Conservation (phyloP, 2,888 invertebrate species). For the Pharmacophagus antenor region DNA sequence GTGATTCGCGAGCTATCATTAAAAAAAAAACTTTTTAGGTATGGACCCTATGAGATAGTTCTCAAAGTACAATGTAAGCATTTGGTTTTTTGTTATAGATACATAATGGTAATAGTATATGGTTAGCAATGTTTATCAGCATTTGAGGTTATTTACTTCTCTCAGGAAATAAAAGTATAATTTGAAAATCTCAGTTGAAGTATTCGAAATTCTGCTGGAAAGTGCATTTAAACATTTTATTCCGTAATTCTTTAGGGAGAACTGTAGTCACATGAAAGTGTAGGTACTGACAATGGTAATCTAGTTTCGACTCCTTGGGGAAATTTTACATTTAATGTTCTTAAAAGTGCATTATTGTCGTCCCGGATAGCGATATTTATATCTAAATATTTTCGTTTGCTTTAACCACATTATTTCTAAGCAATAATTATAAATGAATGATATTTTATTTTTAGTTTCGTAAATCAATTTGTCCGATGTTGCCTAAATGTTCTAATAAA, state of each 20-base stretch:
- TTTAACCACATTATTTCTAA: background rate
- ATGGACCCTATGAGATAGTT: no score
- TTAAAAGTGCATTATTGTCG: conserved; percentile 1
- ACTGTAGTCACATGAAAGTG: conserved; percentile 4
- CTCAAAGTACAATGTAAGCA: no score
- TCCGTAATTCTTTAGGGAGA: conserved; percentile 10
- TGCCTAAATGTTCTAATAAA: no score
- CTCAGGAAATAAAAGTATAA: background rate
- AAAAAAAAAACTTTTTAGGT: no score
- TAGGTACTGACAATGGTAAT: conserved; percentile 20
- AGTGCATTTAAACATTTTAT: conserved; percentile 12
- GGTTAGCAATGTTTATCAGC: no score
- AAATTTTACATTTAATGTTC: conserved; percentile 14
- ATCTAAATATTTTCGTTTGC: background rate
- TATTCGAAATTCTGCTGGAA: background rate
- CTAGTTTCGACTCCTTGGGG: conserved; percentile 12
- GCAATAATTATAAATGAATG: no score
- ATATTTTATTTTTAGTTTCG: no score
- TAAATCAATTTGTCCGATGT: no score
- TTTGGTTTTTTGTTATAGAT: no score
- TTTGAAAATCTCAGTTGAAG: background rate
- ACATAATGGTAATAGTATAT: no score
- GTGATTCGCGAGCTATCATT: no score
- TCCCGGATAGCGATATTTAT: background rate
- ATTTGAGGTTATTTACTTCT: no score